Conservation (phyloP, 2,113 vertebrate genomes). For the Patagioenas fasciata region DNA sequence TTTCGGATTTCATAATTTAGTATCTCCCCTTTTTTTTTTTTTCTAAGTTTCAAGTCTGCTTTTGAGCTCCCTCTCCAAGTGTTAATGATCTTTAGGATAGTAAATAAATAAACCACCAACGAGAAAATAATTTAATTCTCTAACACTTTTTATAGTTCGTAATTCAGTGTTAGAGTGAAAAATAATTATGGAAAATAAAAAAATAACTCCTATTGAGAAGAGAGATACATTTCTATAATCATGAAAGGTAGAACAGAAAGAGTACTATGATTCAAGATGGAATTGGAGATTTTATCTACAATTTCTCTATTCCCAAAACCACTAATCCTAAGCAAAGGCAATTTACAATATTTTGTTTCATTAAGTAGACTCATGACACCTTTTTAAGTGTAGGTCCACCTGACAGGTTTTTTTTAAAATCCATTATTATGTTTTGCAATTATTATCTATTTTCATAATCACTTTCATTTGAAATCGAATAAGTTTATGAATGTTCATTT, state of each 20-base stretch:
- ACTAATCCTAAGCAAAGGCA: neutral
- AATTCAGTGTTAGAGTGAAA: neutral
- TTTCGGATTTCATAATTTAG: neutral
- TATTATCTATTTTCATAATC: neutral
- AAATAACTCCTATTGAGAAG: neutral
- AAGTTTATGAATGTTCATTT: neutral
- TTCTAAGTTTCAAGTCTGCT: neutral
- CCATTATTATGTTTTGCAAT: neutral
- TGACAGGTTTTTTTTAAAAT: neutral
- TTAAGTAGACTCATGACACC: neutral
- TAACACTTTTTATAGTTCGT: neutral
- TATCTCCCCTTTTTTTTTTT: neutral
- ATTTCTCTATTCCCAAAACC: neutral
- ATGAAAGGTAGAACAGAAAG: neutral
- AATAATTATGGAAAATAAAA: neutral
- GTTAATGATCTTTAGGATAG: neutral
- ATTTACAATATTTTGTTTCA: neutral
- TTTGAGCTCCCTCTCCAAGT: neutral
- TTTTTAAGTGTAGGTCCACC: neutral
- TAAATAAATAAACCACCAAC: neutral
- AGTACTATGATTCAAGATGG: neutral
- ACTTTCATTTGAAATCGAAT: neutral
- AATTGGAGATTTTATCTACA: neutral
- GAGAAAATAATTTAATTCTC: neutral
- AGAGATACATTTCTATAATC: neutral